Percentiles rank a stretch among this genome's conserved stretches.
These are phyloP conservation scores for Psittacus erithacus DNA, from an alignment of 2,113 vertebrate genomes.

Conservation along the genomic window DNA sequence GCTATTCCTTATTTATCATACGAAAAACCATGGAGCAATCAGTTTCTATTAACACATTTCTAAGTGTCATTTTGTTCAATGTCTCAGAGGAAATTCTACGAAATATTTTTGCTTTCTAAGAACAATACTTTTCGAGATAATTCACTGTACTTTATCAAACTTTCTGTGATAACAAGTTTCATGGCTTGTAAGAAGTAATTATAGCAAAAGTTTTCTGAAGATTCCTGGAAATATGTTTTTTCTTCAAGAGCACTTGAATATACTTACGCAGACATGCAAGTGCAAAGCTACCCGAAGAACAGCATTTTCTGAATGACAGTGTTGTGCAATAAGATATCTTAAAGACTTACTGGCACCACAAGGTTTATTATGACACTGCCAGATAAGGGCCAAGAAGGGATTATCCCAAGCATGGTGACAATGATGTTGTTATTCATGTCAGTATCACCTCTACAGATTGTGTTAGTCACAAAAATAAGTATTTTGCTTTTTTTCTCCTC, in stretches of 20 bases:
- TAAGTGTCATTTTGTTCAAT: not conserved
- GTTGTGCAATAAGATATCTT: not conserved
- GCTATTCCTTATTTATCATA: not conserved
- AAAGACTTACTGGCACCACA: not conserved
- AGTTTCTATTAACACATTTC: not conserved
- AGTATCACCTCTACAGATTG: not conserved
- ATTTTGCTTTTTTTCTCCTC: not conserved
- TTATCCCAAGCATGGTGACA: not conserved
- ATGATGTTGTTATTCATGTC: not conserved
- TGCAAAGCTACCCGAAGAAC: not conserved
- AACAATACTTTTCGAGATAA: constrained; percentile 50
- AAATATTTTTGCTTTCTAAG: constrained; percentile 68
- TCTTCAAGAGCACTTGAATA: not conserved
- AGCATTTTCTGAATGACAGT: not conserved
- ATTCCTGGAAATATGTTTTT: constrained; percentile 16
- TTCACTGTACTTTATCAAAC: not conserved
- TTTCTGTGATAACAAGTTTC: not conserved
- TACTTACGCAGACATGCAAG: not conserved
- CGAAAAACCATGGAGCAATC: not conserved
- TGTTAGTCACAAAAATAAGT: not conserved
- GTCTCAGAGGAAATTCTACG: constrained; percentile 55
- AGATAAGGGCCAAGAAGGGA: not conserved
- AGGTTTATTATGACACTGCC: not conserved
- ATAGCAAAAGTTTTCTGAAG: constrained; percentile 1
- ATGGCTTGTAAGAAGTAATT: not conserved